phyloP scores from a whole-genome alignment of 2,888 invertebrate species.

The Heliconius ismenius region DNA sequence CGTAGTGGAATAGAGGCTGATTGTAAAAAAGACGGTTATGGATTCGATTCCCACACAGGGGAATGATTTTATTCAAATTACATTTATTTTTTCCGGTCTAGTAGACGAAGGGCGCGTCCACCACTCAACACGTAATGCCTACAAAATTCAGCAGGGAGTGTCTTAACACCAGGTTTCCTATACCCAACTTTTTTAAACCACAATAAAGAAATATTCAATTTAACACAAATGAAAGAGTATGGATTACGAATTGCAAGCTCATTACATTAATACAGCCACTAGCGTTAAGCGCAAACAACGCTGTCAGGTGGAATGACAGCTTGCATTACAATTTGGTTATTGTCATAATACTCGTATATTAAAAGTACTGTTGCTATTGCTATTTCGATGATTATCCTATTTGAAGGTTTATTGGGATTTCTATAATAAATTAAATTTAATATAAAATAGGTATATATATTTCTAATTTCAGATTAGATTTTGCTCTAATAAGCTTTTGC shows the following conservation, averaged over 20 bases:
- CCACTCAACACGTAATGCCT: too few species aligned
- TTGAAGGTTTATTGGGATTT: neutral
- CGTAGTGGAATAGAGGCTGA: neutral
- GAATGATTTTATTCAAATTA: too few species aligned
- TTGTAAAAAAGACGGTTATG: neutral
- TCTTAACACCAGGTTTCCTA: too few species aligned
- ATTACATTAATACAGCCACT: slow-evolving; percentile 30
- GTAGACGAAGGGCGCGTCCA: too few species aligned
- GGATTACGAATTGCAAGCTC: slow-evolving; percentile 22
- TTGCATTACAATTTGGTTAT: slow-evolving; percentile 26
- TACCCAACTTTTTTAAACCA: neutral
- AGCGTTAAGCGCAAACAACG: slow-evolving; percentile 49
- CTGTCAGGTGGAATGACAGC: slow-evolving; percentile 51
- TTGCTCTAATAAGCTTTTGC: neutral
- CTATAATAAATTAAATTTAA: neutral
- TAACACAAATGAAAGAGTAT: slow-evolving; percentile 9
- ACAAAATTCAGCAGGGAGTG: too few species aligned
- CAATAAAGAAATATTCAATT: neutral
- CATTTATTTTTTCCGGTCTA: too few species aligned
- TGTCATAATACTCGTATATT: neutral
- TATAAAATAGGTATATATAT: neutral
- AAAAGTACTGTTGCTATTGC: neutral
- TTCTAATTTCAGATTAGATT: neutral
- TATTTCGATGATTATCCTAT: neutral
- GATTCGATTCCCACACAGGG: neutral